Base-by-base conservation (phyloP, 2,888 invertebrate genomes). In the Poecilus cupreus region DNA sequence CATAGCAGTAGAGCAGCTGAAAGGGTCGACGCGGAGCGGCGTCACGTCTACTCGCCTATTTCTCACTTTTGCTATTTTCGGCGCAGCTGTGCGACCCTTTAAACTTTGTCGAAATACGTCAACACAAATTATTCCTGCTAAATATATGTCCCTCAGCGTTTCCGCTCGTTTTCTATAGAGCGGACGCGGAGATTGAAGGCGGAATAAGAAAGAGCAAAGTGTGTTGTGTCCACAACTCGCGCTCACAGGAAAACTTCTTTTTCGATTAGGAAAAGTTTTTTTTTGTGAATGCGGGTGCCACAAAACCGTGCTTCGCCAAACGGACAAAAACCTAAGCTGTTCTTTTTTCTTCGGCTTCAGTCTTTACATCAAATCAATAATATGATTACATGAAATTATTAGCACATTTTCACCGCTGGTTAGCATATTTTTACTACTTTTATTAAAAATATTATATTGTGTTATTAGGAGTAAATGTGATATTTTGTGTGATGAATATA, bases 61-160 rank as follows among this genome's bases (percentile, higher is more conserved):
- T 75, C 75, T 70, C 70, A 32, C 75, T 16, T 75, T 51, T 75
- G 49, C 54, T 49, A 24, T 51, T 74, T 26, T 75, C 10, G 51
- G 6, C 49, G 26, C 51, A 75, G 75, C 49, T 75, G 75, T 51
- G 75, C 37, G 32, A 26, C 26, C 51, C 32, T 75, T 75, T 54
- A 75, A 75, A 75, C 75, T 75, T 75, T 75, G 75, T 37, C 51
- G 51, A 54, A 75, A 75, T 75, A 46, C 74, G 74, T 51, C 74
- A 26, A 74, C 26, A 51, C 51, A 75, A 75, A 75, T 75, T 75
- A 75, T 75, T 75, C 49, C 49, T 37, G 54, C 24, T 75, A 75
- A 75, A 75, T 75, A 75, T 75, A 75, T 75, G 75, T 75, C 75
- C 75, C 10, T 13, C 1, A 22, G 46, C 72, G 72, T 49, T 54